A percentile compares a stretch with the other conserved stretches of the same genome.
Conservation (phyloP, 2,113 vertebrate genomes). For the Heteronetta atricapilla region DNA sequence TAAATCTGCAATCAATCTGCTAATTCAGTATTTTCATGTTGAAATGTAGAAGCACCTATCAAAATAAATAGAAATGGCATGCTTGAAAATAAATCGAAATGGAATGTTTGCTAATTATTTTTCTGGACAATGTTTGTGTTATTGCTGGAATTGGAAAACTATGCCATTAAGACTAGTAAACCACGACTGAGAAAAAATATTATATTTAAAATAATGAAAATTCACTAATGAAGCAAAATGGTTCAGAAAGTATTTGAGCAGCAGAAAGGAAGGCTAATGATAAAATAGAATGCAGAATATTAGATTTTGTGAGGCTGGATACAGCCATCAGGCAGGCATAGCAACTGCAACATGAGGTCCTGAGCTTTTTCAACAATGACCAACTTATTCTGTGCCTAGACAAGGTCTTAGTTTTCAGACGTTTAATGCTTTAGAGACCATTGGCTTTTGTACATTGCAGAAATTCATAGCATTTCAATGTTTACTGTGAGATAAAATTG, state of each 20-base stretch:
- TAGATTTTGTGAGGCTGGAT: background rate
- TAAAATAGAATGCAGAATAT: background rate
- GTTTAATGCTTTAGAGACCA: background rate
- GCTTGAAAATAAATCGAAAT: background rate
- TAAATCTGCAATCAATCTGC: background rate
- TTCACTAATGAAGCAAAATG: background rate
- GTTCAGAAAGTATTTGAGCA: background rate
- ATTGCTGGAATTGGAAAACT: background rate
- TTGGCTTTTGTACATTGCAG: background rate
- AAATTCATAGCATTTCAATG: background rate
- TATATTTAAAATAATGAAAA: background rate
- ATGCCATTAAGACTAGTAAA: background rate
- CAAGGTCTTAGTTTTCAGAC: background rate
- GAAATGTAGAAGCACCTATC: background rate
- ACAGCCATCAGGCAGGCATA: fast-evolving
- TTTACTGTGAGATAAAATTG: background rate
- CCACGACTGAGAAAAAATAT: background rate
- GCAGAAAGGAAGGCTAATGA: background rate
- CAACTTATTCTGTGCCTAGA: background rate
- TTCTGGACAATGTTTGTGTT: background rate
- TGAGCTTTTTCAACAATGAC: background rate
- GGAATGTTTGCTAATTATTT: background rate
- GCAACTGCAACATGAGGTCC: background rate
- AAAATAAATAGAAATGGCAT: background rate
- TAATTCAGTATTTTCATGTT: background rate